Evolutionary conservation across 2,797 vertebrate genomes (phyloP), one percentile per base, ranked within the genome.

Genomic region (Hirundo rustica): DNA sequence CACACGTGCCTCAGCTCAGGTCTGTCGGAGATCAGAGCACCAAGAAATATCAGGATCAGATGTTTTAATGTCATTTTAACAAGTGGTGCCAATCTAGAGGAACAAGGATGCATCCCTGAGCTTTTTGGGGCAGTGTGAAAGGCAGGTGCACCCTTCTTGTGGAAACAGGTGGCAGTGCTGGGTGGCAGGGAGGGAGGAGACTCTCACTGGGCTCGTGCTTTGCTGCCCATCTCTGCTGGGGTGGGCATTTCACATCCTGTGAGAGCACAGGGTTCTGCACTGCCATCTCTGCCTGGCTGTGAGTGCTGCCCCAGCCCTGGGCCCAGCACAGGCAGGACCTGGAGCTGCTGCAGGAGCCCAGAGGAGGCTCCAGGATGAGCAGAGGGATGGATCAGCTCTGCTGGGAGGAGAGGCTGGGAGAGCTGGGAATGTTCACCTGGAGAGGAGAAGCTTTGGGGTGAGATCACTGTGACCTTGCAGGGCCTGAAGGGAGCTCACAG

Each of bases 191-290:
- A 57, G 48, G 51, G 26, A 64, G 32, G 32, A n/a, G 40, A 53
- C 67, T 16, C 29, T 72, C 0, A 0, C 0, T 27, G 57, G n/a
- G 34, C 18, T 36, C 68, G 38, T 40, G 44, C 50, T 84, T 74
- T 75, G 25, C 55, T 89, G 44, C 38, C 61, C 38, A 6, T 5
- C 22, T 75, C 21, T 66, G 34, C 68, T 73, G 38, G 27, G n/a
- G 2, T 36, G 38, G 10, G n/a, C 10, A 1, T 60, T 67, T 47
- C 40, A 20, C 54, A 42, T 1, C 1, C 0, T 57, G 70, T 64
- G 36, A 18, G 51, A 44, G 29, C 34, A 7, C 7, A 27, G 45
- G 21, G 9, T 11, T 50, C 30, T 18, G 30, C 23, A 10, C 2
- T 9, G 19, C 16, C 13, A 22, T 16, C 1, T 27, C 8, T 36